Conservation (phyloP, 2,888 invertebrate species). For the Drosophila lutescens region DNA sequence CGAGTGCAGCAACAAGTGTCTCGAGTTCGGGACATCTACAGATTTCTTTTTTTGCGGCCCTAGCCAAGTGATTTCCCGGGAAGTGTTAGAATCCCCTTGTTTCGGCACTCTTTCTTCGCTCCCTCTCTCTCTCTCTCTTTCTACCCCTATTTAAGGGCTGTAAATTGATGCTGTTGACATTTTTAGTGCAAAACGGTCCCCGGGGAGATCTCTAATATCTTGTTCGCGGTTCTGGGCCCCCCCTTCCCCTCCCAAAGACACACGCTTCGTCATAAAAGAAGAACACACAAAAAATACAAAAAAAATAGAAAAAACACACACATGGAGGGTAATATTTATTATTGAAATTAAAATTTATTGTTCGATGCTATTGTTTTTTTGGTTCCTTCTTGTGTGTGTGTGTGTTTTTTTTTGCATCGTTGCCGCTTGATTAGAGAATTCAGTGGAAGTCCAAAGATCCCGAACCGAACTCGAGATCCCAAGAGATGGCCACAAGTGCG, state of each 20-base stretch:
- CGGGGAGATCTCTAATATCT: conserved; percentile 41
- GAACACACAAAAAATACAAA: neutral
- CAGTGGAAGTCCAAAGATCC: conserved; percentile 30
- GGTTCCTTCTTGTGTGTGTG: neutral
- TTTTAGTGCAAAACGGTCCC: conserved; percentile 61
- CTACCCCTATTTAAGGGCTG: conserved; percentile 48
- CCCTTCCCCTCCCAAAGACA: conserved; percentile 6
- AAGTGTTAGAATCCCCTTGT: conserved; percentile 67
- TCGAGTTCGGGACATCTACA: conserved; percentile 21
- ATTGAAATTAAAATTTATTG: conserved; percentile 71
- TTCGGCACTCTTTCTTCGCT: conserved; percentile 40
- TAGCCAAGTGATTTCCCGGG: conserved; percentile 65
- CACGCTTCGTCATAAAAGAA: conserved; percentile 16
- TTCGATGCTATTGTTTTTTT: conserved; percentile 45
- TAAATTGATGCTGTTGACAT: conserved; percentile 71
- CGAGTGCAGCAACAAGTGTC: conserved; percentile 38
- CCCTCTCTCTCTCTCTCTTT: conserved; percentile 35
- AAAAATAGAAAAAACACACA: neutral
- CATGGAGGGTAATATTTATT: conserved; percentile 39
- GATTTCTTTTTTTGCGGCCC: neutral
- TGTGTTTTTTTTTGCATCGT: conserved; percentile 55
- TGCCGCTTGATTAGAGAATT: conserved; percentile 55
- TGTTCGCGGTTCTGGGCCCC: conserved; percentile 36
- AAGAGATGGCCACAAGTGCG: conserved; percentile 37
- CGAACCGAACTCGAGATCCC: neutral